Evolutionary conservation across 2,113 vertebrate genomes (phyloP), one percentile per base, ranked within the genome.

Genomic region (Cacatua alba): DNA sequence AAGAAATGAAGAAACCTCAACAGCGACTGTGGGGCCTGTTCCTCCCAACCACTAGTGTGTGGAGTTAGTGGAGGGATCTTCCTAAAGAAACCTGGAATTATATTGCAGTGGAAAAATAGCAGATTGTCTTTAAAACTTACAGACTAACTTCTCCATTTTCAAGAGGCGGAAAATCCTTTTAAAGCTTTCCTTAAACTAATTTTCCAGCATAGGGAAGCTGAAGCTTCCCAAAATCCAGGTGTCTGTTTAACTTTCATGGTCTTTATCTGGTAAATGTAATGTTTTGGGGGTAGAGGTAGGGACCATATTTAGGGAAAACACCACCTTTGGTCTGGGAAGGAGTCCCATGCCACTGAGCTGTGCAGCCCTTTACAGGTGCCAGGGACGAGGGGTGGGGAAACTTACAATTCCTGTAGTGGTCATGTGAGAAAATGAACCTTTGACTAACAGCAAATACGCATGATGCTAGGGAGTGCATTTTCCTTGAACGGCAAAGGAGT

Each of bases 181-280:
- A 70, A 94, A 57, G 35, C n/a, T 87, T 94, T 67, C 18, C 37
- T 80, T 81, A 83, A 82, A 67, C 84, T 90, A 89, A 59, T 89
- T 88, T 94, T 90, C 63, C 64, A 85, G 63, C 46, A 51, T 46
- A 81, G 64, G 57, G 48, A 75, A 75, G 77, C 64, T 70, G 64
- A 91, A 88, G 65, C 39, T 87, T 83, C 48, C 67, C n/a, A 88
- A 88, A 91, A 86, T 62, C 53, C 29, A 39, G 24, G 46, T 69
- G 13, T 81, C 71, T 72, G 13, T 62, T 70, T 69, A 55, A 25
- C 33, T 82, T 86, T 59, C 49, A 53, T 74, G 57, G 26, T 67
- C 64, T 84, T 13, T 82, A 46, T 53, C 53, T 51, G 3, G 3
- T 55, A 86, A 33, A 33, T 35, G 11, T 26, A 77, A 49, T 33